These are phyloP conservation scores for Galendromus occidentalis DNA, from an alignment of 1,140 invertebrate species.

Conservation along the genomic window DNA sequence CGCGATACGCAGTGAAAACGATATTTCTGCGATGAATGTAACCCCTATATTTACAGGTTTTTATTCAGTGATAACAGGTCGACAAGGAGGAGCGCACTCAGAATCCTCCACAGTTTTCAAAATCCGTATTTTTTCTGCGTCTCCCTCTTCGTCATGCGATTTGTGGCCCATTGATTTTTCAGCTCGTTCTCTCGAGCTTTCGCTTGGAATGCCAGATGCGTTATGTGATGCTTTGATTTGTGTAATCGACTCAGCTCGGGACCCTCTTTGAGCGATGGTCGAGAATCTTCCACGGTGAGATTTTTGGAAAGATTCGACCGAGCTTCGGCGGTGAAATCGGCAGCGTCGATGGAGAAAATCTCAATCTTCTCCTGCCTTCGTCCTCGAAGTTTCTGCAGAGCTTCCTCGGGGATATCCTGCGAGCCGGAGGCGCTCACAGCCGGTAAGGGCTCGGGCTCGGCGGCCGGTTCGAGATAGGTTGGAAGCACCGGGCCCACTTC, in stretches of 20 bases:
- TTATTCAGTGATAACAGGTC: too few relatives aligned
- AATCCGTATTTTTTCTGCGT: constrained; percentile 41
- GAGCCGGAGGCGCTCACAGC: background rate
- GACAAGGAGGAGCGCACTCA: too few relatives aligned
- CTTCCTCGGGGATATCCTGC: background rate
- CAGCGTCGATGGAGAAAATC: background rate
- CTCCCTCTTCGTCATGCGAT: constrained; percentile 54
- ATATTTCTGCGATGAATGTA: too few relatives aligned
- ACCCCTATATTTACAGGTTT: too few relatives aligned
- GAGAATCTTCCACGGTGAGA: background rate
- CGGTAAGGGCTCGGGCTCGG: background rate
- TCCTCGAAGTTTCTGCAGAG: background rate
- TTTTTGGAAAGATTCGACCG: constrained; percentile 5
- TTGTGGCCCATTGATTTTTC: constrained; percentile 79
- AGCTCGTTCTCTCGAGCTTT: constrained; percentile 80
- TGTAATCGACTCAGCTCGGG: constrained; percentile 40
- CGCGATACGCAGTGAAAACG: too few relatives aligned
- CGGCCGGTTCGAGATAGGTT: background rate
- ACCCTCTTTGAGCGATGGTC: background rate
- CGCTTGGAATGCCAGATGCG: constrained; percentile 76
- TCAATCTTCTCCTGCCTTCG: constrained; percentile 1
- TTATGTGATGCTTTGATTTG: constrained; percentile 79
- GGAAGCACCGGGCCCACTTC: background rate
- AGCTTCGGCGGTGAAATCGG: background rate
- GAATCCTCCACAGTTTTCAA: constrained; percentile 20